Evolutionary conservation across 2,797 vertebrate species (phyloP).

Genomic region (Staurois parvus): DNA sequence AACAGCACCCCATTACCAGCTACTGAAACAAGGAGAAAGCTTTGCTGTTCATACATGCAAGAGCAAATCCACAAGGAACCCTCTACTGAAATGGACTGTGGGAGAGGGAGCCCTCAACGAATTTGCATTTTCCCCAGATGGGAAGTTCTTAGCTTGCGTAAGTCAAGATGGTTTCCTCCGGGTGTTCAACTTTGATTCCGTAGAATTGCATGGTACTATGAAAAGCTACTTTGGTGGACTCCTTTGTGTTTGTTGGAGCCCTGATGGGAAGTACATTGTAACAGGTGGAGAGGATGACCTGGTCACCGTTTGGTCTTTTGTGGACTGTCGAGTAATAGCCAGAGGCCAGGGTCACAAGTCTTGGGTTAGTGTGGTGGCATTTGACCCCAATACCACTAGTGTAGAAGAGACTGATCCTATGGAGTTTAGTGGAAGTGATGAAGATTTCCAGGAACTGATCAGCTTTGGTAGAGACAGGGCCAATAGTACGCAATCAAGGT

Average conservation of each 20-base stretch:
- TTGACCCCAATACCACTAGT: constrained; percentile 95
- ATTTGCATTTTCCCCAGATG: constrained; percentile 96
- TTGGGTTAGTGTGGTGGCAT: constrained; percentile 96
- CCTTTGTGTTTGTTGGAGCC: constrained; percentile 96
- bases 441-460: constrained; percentile 96
- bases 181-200: constrained; percentile 94
- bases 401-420: constrained; percentile 93
- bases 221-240: constrained; percentile 98
- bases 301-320: constrained; percentile 96
- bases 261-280: constrained; percentile 94
- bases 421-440: constrained; percentile 97
- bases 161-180: constrained; percentile 97
- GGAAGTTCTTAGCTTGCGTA: constrained; percentile 94
- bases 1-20: constrained; percentile 95
- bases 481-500: constrained; percentile 93
- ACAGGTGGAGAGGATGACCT: constrained; percentile 96
- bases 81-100: constrained; percentile 96
- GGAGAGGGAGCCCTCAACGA: constrained; percentile 95
- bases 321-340: constrained; percentile 93
- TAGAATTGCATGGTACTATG: constrained; percentile 97
- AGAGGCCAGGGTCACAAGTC: constrained; percentile 95
- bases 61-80: constrained; percentile 97
- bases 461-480: constrained; percentile 88
- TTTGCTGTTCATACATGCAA: constrained; percentile 97
- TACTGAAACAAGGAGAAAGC: constrained; percentile 95